Percentiles rank a stretch among this genome's conserved stretches.
Conservation (phyloP, 2,797 vertebrate species). For the Schizothorax lantsangensis region DNA sequence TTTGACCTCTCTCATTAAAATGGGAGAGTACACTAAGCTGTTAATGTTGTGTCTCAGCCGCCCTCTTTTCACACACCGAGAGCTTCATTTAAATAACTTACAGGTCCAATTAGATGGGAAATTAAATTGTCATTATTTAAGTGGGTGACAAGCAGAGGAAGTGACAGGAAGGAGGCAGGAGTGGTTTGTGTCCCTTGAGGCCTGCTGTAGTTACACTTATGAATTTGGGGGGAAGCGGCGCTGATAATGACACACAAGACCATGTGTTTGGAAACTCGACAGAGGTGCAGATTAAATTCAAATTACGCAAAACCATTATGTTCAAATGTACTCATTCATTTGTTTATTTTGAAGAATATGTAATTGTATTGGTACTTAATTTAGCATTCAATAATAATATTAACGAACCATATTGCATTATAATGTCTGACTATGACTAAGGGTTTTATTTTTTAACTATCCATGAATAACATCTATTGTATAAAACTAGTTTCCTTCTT, state of each 20-base stretch:
- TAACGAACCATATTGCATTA: background rate
- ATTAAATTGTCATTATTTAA: slow-evolving; percentile 89
- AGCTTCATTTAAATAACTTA: slow-evolving; percentile 89
- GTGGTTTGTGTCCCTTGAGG: slow-evolving; percentile 70
- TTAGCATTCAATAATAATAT: background rate
- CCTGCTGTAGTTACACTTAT: slow-evolving; percentile 62
- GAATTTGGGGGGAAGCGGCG: slow-evolving; percentile 63
- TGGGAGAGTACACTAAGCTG: slow-evolving; percentile 57
- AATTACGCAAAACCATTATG: background rate
- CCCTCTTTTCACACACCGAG: slow-evolving; percentile 77
- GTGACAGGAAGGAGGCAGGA: slow-evolving; percentile 75
- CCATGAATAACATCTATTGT: background rate
- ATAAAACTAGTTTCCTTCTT: background rate
- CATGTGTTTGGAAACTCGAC: background rate
- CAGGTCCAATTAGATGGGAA: slow-evolving; percentile 87
- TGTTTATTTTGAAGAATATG: background rate
- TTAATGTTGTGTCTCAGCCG: slow-evolving; percentile 45
- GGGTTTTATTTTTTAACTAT: background rate
- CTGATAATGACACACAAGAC: background rate
- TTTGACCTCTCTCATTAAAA: slow-evolving; percentile 62
- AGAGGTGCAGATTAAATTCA: background rate
- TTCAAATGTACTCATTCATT: background rate
- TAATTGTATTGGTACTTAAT: background rate
- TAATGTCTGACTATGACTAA: background rate
- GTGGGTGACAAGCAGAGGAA: slow-evolving; percentile 73